These are phyloP conservation scores for Desmophyllum pertusum DNA, from an alignment of 92 coral and sea anemone genomes.

Conservation along the genomic window DNA sequence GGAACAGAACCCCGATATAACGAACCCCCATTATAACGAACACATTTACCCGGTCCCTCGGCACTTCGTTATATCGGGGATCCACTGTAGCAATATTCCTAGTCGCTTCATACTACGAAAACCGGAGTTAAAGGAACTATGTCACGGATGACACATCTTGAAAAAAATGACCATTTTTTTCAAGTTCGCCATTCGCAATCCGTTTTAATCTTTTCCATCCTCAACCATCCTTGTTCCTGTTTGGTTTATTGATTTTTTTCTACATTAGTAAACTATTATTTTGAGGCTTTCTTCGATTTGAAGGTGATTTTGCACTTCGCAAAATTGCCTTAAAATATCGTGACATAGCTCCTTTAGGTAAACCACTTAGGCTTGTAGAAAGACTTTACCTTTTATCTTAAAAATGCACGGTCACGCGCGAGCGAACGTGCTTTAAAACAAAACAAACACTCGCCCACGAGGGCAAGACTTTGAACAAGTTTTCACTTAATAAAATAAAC, in stretches of 20 bases:
- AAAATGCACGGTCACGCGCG: not conserved
- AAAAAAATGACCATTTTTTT: no score
- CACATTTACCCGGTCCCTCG: no score
- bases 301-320: not conserved
- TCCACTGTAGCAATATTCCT: not conserved
- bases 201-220: not conserved
- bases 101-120: not conserved
- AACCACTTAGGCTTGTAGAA: no score
- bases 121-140: not conserved
- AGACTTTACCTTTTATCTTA: no score
- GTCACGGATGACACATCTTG: not conserved
- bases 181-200: no score
- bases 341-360: not conserved
- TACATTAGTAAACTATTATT: not conserved
- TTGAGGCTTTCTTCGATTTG: not conserved
- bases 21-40: no score
- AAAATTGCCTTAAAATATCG: not conserved
- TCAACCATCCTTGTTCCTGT: not conserved
- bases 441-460: not conserved
- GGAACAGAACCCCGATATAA: no score
- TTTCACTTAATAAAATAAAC: constrained; percentile 19
- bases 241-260: not conserved
- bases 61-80: no score
- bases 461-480: not conserved
- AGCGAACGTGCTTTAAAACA: not conserved